phyloP scores from a whole-genome alignment of 92 coral and sea anemone species.

The Epizoanthus rinbou region DNA sequence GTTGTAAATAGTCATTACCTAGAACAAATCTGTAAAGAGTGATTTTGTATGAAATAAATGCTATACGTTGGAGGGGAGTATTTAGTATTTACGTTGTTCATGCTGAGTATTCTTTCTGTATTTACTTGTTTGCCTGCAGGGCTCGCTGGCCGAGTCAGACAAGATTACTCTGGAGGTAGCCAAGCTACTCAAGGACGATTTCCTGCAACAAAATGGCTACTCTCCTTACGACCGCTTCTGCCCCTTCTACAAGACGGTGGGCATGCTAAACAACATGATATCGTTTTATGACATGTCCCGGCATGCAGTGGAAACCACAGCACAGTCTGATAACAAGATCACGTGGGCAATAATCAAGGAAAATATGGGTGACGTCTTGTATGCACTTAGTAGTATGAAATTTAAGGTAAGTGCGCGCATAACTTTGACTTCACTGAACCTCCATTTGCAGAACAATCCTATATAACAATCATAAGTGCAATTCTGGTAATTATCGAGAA shows the following conservation, averaged over 20 bases:
- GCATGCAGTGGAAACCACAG: constrained; percentile 95
- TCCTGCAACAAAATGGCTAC: constrained; percentile 97
- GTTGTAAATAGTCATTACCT: too few relatives aligned
- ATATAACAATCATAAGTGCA: not conserved
- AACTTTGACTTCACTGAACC: not conserved
- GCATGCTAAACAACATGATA: constrained; percentile 91
- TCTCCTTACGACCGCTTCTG: constrained; percentile 95
- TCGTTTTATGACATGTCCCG: constrained; percentile 95
- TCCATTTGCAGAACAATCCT: too few relatives aligned
- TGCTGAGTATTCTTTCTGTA: too few relatives aligned
- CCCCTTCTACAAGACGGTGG: constrained; percentile 98
- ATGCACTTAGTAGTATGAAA: constrained; percentile 92
- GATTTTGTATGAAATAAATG: too few relatives aligned
- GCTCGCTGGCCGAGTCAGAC: constrained; percentile 96
- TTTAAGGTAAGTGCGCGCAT: constrained; percentile 76
- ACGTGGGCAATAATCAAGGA: constrained; percentile 97
- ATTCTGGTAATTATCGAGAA: too few relatives aligned
- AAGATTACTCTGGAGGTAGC: constrained; percentile 97
- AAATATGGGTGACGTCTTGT: constrained; percentile 89
- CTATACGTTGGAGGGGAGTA: too few relatives aligned
- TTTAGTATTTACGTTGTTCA: too few relatives aligned
- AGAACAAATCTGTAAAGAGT: too few relatives aligned
- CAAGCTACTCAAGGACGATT: constrained; percentile 95
- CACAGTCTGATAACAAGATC: constrained; percentile 97
- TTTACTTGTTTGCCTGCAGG: constrained; percentile 54